A percentile compares a stretch with the other conserved stretches of the same genome.
These are phyloP conservation scores for Brachionus koreanus DNA, from an alignment of 1,140 invertebrate genomes.

Conservation along the genomic window DNA sequence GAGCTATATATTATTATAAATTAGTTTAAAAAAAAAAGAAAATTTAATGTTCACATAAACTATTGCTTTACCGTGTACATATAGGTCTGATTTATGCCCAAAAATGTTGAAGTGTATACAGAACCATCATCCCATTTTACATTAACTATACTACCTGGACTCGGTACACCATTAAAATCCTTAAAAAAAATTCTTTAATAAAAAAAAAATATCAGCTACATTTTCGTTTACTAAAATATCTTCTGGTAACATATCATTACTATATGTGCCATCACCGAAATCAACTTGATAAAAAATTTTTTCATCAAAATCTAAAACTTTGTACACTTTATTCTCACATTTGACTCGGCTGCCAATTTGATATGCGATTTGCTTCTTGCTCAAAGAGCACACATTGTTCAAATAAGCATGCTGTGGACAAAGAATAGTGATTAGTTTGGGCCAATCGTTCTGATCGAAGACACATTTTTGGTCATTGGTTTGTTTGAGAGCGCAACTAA, in stretches of 20 bases:
- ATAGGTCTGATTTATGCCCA: conserved; percentile 33
- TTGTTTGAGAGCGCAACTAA: conserved; percentile 60
- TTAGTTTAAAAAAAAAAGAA: background rate
- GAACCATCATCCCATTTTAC: conserved; percentile 45
- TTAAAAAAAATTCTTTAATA: background rate
- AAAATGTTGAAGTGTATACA: conserved; percentile 39
- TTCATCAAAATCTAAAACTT: conserved; percentile 60
- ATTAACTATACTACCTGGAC: conserved; percentile 26
- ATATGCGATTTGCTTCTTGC: conserved; percentile 46
- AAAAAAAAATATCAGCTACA: background rate
- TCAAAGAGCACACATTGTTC: background rate
- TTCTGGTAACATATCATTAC: conserved; percentile 63
- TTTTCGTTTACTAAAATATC: conserved; percentile 49
- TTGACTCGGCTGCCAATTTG: conserved; percentile 59
- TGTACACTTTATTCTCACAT: conserved; percentile 64
- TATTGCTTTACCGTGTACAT: conserved; percentile 16
- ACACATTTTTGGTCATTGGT: conserved; percentile 49
- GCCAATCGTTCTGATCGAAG: conserved; percentile 59
- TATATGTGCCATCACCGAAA: conserved; percentile 67
- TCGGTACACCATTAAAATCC: background rate
- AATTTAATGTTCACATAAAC: background rate
- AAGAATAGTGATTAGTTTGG: conserved; percentile 59
- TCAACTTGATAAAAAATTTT: conserved; percentile 64
- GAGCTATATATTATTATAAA: conserved; percentile 37
- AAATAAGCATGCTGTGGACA: conserved; percentile 55